Percentiles rank a stretch among this genome's conserved stretches.
phyloP scores from a whole-genome alignment of 2,797 vertebrate species.

The Sebastes hubbsi region DNA sequence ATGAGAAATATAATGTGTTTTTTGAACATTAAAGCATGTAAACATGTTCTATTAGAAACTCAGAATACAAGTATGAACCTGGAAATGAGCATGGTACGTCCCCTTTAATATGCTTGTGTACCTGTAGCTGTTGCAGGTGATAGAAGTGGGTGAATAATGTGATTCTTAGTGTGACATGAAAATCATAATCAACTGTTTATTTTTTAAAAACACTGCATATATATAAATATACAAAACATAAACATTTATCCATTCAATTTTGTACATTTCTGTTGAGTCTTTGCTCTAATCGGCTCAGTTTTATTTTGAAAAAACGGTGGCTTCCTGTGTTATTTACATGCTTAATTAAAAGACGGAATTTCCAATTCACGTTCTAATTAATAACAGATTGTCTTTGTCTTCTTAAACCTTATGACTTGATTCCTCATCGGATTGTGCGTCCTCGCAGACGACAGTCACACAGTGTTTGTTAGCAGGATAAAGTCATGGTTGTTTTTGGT shows the following conservation, averaged over 20 bases:
- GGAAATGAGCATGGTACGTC: neutral
- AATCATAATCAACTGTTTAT: neutral
- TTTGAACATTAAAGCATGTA: too few relatives aligned
- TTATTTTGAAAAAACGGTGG: neutral
- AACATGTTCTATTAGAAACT: neutral
- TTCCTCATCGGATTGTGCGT: neutral
- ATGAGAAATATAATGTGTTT: too few relatives aligned
- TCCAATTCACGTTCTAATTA: neutral
- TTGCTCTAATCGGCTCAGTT: neutral
- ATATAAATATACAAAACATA: constrained; percentile 10
- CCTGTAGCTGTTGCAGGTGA: too few relatives aligned
- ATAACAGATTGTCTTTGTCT: neutral
- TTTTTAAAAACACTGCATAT: constrained; percentile 1
- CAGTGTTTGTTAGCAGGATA: neutral
- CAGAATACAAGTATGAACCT: neutral
- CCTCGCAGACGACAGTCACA: neutral
- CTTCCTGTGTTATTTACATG: neutral
- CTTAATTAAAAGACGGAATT: neutral
- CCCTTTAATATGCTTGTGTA: neutral
- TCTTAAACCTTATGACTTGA: neutral
- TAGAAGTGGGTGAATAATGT: neutral
- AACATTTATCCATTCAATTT: neutral
- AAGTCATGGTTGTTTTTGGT: neutral
- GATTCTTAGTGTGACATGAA: neutral
- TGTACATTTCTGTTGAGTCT: neutral